Evolutionary conservation across 1,140 invertebrate species (phyloP).

Genomic region (Campoletis sonorensis): DNA sequence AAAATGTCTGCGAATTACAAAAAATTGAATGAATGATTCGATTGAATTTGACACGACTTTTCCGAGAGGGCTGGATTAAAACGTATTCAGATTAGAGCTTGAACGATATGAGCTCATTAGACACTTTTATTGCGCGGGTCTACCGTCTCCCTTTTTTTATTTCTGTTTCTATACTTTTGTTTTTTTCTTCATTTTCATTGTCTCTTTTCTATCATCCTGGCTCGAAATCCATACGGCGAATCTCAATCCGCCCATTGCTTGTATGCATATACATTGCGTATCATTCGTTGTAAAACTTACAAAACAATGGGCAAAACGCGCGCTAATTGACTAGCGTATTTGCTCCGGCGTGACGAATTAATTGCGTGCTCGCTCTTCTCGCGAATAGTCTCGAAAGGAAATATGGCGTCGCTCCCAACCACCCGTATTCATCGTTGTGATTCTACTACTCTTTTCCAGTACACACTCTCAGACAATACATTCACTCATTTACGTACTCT

Average conservation of each 20-base stretch:
- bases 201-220: conserved; percentile 7
- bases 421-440: neutral
- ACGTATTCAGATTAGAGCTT: neutral
- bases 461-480: neutral
- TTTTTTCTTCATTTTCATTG: neutral
- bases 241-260: neutral
- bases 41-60: too few relatives aligned
- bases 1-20: neutral
- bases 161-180: neutral
- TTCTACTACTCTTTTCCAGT: conserved; percentile 8
- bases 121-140: neutral
- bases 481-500: too few relatives aligned
- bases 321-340: conserved; percentile 54
- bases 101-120: neutral
- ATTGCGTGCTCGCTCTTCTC: conserved; percentile 28
- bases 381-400: conserved; percentile 31
- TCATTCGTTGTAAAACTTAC: conserved; percentile 5
- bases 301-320: conserved; percentile 29
- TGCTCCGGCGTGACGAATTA: conserved; percentile 41
- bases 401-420: conserved; percentile 27
- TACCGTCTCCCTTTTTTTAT: neutral
- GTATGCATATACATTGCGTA: neutral
- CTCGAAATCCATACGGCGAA: neutral
- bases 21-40: neutral
- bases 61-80: too few relatives aligned